Percentiles rank a stretch among this genome's conserved stretches.
Conservation (phyloP, 2,797 vertebrate genomes). For the Lateolabrax maculatus region DNA sequence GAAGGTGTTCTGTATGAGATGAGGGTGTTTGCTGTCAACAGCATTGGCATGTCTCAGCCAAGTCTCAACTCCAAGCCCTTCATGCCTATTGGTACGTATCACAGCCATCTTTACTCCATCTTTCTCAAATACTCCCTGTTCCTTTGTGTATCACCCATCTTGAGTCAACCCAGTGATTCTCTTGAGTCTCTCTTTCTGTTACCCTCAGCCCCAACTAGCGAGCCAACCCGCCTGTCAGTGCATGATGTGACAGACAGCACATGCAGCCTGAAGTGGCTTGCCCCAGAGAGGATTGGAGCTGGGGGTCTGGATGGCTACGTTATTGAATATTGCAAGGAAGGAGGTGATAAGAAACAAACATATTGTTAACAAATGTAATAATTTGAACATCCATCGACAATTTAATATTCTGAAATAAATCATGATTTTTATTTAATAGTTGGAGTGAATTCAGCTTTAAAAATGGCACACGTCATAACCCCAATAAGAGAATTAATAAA, state of each 20-base stretch:
- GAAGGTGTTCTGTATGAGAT: slow-evolving; percentile 94
- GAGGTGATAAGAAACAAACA: slow-evolving; percentile 82
- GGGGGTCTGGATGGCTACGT: slow-evolving; percentile 93
- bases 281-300: slow-evolving; percentile 90
- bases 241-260: slow-evolving; percentile 91
- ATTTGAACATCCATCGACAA: slow-evolving; percentile 2
- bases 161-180: slow-evolving; percentile 8
- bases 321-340: slow-evolving; percentile 93
- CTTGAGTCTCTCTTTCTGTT: slow-evolving; percentile 41
- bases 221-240: slow-evolving; percentile 87
- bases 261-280: slow-evolving; percentile 91
- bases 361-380: not conserved
- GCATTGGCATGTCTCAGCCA: slow-evolving; percentile 90
- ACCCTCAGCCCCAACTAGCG: slow-evolving; percentile 88
- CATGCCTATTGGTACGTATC: slow-evolving; percentile 92
- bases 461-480: not conserved
- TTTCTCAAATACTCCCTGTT: slow-evolving; percentile 13
- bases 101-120: not conserved
- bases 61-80: slow-evolving; percentile 92
- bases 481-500: not conserved
- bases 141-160: slow-evolving; percentile 2
- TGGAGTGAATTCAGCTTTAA: not conserved
- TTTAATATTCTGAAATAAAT: not conserved
- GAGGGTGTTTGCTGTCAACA: slow-evolving; percentile 91
- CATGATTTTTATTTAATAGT: slow-evolving; percentile 2